These are phyloP conservation scores for Cyanoderma ruficeps DNA, from an alignment of 2,113 vertebrate species.

Conservation along the genomic window DNA sequence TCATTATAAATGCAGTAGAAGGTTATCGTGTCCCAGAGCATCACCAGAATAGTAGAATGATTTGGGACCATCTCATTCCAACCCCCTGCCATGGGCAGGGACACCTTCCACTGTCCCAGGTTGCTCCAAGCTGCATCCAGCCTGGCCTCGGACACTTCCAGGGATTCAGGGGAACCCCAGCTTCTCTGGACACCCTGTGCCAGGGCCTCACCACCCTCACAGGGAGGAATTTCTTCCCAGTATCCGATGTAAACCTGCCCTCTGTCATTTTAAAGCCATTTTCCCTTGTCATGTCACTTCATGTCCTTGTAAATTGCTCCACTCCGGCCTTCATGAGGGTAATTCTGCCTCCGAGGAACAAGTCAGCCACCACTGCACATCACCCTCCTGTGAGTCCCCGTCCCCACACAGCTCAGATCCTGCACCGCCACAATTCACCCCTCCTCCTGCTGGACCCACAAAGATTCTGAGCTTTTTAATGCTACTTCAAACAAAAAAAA, in stretches of 20 bases:
- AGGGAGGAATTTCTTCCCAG: neutral
- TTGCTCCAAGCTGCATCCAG: rapidly evolving
- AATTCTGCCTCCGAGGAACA: neutral
- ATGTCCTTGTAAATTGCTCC: neutral
- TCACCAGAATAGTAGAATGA: neutral
- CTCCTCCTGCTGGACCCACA: neutral
- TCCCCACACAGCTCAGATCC: neutral
- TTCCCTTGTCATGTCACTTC: neutral
- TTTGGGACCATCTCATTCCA: neutral
- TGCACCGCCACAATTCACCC: neutral
- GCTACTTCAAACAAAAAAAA: neutral
- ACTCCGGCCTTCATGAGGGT: too few relatives aligned
- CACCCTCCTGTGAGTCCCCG: neutral
- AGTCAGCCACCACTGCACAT: neutral
- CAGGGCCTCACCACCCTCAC: rapidly evolving
- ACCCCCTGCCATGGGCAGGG: rapidly evolving
- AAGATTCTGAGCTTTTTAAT: neutral
- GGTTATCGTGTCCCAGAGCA: neutral
- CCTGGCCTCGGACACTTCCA: neutral
- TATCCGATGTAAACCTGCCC: neutral
- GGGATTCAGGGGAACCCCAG: neutral
- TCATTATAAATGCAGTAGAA: neutral
- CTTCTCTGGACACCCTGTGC: neutral
- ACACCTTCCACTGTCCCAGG: rapidly evolving
- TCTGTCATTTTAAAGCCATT: neutral